Conservation (phyloP, 2,888 invertebrate species). For the Amaurobius ferox region DNA sequence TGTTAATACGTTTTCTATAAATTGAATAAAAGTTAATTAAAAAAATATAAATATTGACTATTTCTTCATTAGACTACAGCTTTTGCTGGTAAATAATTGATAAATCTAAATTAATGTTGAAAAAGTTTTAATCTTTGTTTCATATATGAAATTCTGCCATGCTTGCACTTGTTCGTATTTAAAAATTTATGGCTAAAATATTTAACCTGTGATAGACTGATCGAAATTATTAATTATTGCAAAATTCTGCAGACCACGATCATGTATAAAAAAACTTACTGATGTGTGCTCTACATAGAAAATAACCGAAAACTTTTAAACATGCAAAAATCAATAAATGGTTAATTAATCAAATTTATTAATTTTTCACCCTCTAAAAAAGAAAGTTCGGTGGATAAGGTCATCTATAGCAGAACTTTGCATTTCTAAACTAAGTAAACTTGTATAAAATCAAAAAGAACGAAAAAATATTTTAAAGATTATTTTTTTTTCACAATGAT, state of each 20-base stretch:
- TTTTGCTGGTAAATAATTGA: not conserved
- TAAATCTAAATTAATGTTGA: not conserved
- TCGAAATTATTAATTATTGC: not conserved
- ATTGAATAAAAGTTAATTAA: not conserved
- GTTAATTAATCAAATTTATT: slow-evolving; percentile 7
- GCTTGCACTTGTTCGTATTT: no score
- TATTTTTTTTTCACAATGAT: not conserved
- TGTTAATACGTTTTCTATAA: no score
- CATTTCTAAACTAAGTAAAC: no score
- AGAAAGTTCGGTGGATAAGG: not conserved
- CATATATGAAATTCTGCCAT: no score
- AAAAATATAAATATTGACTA: not conserved
- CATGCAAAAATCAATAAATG: not conserved
- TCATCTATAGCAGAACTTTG: no score
- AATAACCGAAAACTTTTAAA: not conserved
- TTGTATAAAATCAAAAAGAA: no score
- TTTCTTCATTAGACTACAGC: not conserved
- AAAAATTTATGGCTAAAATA: not conserved
- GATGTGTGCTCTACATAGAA: no score
- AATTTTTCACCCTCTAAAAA: not conserved
- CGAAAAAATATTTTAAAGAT: no score
- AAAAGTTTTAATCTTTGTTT: not conserved
- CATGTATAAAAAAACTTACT: no score
- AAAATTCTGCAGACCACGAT: not conserved
- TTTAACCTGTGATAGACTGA: not conserved